These are phyloP conservation scores for Sycophaga agraensis DNA, from an alignment of 1,140 invertebrate species.

Conservation along the genomic window DNA sequence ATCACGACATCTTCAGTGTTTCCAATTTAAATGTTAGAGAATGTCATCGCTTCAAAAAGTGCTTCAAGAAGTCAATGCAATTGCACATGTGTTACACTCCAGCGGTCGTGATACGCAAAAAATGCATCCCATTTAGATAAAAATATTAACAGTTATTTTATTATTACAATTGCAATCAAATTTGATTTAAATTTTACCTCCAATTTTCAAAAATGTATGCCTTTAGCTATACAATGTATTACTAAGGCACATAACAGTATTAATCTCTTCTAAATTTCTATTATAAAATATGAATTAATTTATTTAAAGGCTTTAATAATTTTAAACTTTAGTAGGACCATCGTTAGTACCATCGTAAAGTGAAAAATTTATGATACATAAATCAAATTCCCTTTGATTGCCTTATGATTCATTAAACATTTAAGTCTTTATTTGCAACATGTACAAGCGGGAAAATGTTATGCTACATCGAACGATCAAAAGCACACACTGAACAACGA, in stretches of 20 bases:
- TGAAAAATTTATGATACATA: too few species aligned
- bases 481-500: slow-evolving; percentile 17
- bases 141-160: slow-evolving; percentile 14
- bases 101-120: slow-evolving; percentile 4
- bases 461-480: slow-evolving; percentile 23
- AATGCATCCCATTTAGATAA: slow-evolving; percentile 7
- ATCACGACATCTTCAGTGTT: slow-evolving; percentile 1
- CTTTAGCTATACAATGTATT: background rate
- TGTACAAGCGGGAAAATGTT: slow-evolving; percentile 18
- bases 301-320: background rate
- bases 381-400: too few species aligned
- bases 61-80: slow-evolving; percentile 5
- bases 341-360: background rate
- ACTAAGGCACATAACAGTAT: too few species aligned
- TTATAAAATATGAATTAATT: background rate
- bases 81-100: slow-evolving; percentile 12
- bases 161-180: background rate
- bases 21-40: slow-evolving; percentile 2
- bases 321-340: background rate
- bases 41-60: background rate
- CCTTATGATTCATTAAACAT: too few species aligned
- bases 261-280: too few species aligned
- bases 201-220: slow-evolving; percentile 8
- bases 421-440: slow-evolving; percentile 27
- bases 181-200: slow-evolving; percentile 2